A percentile compares a stretch with the other conserved stretches of the same genome.
These are phyloP conservation scores for Orestias chungarensis DNA, from an alignment of 2,797 vertebrate species.

Conservation along the genomic window DNA sequence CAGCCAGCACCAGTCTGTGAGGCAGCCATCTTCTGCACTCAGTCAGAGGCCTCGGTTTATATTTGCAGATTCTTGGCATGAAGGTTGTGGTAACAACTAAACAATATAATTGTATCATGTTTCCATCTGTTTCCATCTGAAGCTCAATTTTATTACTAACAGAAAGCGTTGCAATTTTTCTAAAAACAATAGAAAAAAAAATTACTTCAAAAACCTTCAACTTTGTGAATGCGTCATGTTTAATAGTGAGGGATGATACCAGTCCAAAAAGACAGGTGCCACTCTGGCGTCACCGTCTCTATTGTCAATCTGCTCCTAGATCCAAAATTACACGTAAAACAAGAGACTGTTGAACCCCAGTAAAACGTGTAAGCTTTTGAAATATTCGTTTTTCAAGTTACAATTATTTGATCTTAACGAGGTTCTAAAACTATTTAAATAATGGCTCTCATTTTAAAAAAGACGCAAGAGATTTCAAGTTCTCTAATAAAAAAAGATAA, in stretches of 20 bases:
- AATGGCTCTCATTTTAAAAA: neutral
- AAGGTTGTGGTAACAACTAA: conserved; percentile 43
- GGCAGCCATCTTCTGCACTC: conserved; percentile 64
- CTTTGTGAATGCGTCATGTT: too few relatives aligned
- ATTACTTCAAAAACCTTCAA: too few relatives aligned
- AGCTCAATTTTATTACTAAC: too few relatives aligned
- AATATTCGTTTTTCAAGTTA: neutral
- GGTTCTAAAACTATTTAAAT: neutral
- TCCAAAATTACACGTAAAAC: too few relatives aligned
- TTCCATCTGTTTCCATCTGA: neutral
- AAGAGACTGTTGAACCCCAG: too few relatives aligned
- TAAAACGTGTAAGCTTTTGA: neutral
- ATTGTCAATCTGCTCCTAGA: neutral
- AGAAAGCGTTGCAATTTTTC: too few relatives aligned
- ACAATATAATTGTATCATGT: neutral
- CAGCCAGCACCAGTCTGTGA: conserved; percentile 32
- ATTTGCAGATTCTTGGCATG: conserved; percentile 45
- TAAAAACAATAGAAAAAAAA: neutral
- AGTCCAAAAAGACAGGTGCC: neutral
- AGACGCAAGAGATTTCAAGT: neutral
- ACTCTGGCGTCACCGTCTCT: neutral
- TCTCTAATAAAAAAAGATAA: neutral
- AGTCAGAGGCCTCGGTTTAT: conserved; percentile 29
- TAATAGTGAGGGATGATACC: neutral
- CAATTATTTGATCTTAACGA: neutral